phyloP scores from a whole-genome alignment of 2,888 invertebrate species.

The Luffia ferchaultella region DNA sequence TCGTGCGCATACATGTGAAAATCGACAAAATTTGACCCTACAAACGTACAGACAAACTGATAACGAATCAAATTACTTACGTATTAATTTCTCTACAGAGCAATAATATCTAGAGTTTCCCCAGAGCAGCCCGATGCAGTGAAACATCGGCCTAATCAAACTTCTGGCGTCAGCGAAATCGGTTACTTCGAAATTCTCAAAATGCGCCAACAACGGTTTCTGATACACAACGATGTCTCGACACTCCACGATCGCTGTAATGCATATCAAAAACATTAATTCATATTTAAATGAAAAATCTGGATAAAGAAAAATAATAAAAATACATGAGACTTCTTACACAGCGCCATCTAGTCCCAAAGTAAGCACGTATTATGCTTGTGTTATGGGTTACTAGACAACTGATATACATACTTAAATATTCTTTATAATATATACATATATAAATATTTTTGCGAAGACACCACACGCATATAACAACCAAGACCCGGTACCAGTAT shows the following conservation, averaged over 20 bases:
- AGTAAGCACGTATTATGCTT: too few relatives aligned
- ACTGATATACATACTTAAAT: too few relatives aligned
- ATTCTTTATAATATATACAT: too few relatives aligned
- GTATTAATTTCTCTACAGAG: conserved; percentile 60
- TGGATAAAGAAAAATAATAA: too few relatives aligned
- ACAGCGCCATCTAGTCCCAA: too few relatives aligned
- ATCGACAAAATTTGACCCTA: not conserved
- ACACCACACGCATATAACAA: too few relatives aligned
- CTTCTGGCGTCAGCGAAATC: conserved; percentile 71
- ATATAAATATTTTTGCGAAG: too few relatives aligned
- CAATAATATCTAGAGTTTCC: conserved; percentile 82
- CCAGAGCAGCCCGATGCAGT: conserved; percentile 86
- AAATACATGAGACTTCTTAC: too few relatives aligned
- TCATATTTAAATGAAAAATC: too few relatives aligned
- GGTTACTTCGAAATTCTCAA: conserved; percentile 74
- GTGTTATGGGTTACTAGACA: too few relatives aligned
- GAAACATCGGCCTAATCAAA: conserved; percentile 74
- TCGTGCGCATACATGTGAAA: not conserved
- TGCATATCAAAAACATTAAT: conserved; percentile 20
- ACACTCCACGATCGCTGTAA: conserved; percentile 79
- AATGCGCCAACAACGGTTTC: conserved; percentile 73
- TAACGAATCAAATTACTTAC: conserved; percentile 28
- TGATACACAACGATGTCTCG: conserved; percentile 84
- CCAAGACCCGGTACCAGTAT: too few relatives aligned
- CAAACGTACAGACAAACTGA: too few relatives aligned